These are phyloP conservation scores for Drosophila barbarae DNA, from an alignment of 2,888 invertebrate genomes.

Conservation along the genomic window DNA sequence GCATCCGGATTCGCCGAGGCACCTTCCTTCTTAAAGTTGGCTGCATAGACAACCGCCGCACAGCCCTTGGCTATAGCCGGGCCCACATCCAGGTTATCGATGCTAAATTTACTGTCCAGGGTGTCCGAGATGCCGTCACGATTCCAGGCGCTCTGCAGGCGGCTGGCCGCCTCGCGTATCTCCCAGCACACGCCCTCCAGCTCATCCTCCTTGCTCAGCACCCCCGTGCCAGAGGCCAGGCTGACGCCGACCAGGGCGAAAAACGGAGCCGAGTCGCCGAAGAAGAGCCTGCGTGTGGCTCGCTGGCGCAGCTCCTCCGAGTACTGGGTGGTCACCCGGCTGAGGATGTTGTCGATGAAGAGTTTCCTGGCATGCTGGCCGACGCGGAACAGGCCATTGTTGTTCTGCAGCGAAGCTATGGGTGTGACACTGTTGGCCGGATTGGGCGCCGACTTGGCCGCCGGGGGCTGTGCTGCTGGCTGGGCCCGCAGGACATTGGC, in stretches of 20 bases:
- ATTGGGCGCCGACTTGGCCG: slow-evolving; percentile 28
- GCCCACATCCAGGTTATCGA: slow-evolving; percentile 85
- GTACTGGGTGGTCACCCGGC: slow-evolving; percentile 84
- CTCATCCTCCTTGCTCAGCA: slow-evolving; percentile 88
- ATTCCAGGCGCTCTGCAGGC: slow-evolving; percentile 77
- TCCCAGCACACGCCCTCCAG: slow-evolving; percentile 89
- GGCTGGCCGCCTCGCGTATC: slow-evolving; percentile 82
- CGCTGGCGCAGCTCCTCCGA: slow-evolving; percentile 83
- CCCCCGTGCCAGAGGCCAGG: slow-evolving; percentile 86
- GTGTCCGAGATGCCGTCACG: slow-evolving; percentile 76
- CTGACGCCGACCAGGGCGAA: slow-evolving; percentile 87
- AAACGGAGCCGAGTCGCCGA: slow-evolving; percentile 86
- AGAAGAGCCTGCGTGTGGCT: slow-evolving; percentile 84
- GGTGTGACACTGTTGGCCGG: slow-evolving; percentile 26
- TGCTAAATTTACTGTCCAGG: slow-evolving; percentile 80
- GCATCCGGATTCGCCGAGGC: background rate
- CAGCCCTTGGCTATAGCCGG: slow-evolving; percentile 89
- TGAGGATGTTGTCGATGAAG: slow-evolving; percentile 86
- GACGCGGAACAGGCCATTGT: slow-evolving; percentile 80
- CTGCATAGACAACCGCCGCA: slow-evolving; percentile 89
- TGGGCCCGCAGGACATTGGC: slow-evolving; percentile 71
- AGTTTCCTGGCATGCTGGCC: slow-evolving; percentile 84
- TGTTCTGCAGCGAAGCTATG: background rate
- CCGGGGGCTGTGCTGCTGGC: slow-evolving; percentile 41
- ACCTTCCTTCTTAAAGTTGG: slow-evolving; percentile 80